These are phyloP conservation scores for Drosophila longiperda DNA, from an alignment of 2,888 invertebrate genomes.

Conservation along the genomic window DNA sequence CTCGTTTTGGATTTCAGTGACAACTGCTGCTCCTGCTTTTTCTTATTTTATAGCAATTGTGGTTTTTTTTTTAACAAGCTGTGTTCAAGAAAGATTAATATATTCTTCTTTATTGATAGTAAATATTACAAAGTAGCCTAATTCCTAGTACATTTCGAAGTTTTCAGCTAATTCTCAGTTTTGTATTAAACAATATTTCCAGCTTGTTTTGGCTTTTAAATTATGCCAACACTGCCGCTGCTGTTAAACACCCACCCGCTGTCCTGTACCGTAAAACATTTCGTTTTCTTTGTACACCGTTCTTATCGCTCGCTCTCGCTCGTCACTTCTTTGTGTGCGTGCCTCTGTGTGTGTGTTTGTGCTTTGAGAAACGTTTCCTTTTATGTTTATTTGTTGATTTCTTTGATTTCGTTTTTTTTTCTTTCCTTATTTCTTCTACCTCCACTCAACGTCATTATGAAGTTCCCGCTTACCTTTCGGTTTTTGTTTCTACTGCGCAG, in stretches of 20 bases:
- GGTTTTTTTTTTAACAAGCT: background rate
- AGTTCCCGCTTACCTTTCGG: slow-evolving; percentile 68
- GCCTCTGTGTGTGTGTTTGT: slow-evolving; percentile 42
- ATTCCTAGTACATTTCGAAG: background rate
- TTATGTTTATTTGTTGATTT: slow-evolving; percentile 76
- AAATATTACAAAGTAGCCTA: background rate
- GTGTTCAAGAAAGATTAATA: background rate
- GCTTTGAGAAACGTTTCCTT: slow-evolving; percentile 66
- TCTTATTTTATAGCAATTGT: background rate
- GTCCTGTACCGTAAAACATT: slow-evolving; percentile 27
- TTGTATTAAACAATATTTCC: background rate
- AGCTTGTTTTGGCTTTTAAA: background rate
- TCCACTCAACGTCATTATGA: slow-evolving; percentile 61
- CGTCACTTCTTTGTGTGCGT: slow-evolving; percentile 31
- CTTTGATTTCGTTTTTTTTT: slow-evolving; percentile 73
- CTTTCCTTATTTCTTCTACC: slow-evolving; percentile 41
- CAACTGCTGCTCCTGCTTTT: background rate
- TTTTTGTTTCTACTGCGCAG: slow-evolving; percentile 66
- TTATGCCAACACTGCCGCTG: slow-evolving; percentile 16
- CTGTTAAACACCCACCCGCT: slow-evolving; percentile 18
- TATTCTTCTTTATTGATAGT: background rate
- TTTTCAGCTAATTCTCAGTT: background rate
- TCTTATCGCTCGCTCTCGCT: slow-evolving; percentile 53
- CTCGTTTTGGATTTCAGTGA: background rate
- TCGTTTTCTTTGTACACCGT: slow-evolving; percentile 40